Conservation (phyloP, 2,888 invertebrate genomes). For the Meiosimyza platycephala region DNA sequence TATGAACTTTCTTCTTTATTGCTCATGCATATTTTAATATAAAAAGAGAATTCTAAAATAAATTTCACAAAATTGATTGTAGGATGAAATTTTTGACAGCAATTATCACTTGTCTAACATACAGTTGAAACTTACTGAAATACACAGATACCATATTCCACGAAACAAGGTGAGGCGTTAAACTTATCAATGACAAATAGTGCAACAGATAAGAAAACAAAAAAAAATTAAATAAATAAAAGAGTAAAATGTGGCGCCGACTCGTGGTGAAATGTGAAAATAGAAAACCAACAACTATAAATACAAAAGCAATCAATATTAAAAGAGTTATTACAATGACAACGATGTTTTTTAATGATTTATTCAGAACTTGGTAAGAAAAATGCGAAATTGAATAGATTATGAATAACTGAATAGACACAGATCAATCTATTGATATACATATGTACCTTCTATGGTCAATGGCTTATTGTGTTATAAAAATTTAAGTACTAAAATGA, state of each 20-base stretch:
- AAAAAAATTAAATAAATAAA: background rate
- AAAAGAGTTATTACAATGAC: too few species aligned
- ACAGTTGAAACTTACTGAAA: background rate
- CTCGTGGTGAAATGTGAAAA: background rate
- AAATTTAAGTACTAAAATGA: too few species aligned
- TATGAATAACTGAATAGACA: too few species aligned
- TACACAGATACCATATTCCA: too few species aligned
- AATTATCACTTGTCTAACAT: conserved; percentile 1
- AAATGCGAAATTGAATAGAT: too few species aligned
- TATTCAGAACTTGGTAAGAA: background rate
- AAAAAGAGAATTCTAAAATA: background rate
- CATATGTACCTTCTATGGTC: too few species aligned
- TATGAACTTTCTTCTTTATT: background rate
- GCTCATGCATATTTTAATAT: background rate
- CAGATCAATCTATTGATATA: too few species aligned
- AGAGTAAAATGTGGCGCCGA: background rate
- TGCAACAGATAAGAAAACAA: background rate
- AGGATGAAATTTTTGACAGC: background rate
- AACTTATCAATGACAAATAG: conserved; percentile 6
- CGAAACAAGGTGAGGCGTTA: background rate
- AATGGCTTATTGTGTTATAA: too few species aligned
- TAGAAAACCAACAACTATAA: background rate
- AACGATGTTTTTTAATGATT: background rate
- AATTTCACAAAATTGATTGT: background rate
- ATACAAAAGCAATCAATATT: too few species aligned